phyloP scores from a whole-genome alignment of 2,113 vertebrate genomes.

The Tachycineta bicolor region DNA sequence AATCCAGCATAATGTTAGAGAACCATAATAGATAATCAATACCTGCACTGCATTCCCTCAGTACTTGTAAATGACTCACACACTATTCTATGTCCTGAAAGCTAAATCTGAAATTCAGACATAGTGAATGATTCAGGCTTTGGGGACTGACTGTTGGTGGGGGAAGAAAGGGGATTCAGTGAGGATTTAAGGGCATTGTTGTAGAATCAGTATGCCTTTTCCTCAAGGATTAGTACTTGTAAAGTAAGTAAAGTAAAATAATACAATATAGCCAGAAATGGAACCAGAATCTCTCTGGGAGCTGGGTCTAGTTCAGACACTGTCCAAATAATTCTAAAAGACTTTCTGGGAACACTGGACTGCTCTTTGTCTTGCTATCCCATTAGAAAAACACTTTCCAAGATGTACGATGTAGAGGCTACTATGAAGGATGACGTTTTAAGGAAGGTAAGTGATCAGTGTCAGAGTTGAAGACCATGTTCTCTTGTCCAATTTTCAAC shows the following conservation, averaged over 20 bases:
- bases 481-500: background rate
- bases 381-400: background rate
- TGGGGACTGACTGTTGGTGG: background rate
- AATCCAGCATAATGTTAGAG: background rate
- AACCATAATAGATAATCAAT: background rate
- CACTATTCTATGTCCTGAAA: background rate
- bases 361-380: background rate
- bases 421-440: background rate
- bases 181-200: background rate
- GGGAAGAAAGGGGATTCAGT: background rate
- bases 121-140: background rate
- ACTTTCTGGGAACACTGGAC: background rate
- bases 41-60: background rate
- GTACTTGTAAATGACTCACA: background rate
- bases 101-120: background rate
- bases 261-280: background rate
- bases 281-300: background rate
- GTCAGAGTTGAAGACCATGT: background rate
- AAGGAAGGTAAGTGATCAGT: background rate
- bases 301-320: background rate
- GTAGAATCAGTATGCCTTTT: background rate
- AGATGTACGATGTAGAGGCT: background rate
- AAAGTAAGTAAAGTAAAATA: background rate
- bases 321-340: background rate
- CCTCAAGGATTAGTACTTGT: background rate